Evolutionary conservation across 2,888 invertebrate species (phyloP).

Genomic region (Myopa testacea): DNA sequence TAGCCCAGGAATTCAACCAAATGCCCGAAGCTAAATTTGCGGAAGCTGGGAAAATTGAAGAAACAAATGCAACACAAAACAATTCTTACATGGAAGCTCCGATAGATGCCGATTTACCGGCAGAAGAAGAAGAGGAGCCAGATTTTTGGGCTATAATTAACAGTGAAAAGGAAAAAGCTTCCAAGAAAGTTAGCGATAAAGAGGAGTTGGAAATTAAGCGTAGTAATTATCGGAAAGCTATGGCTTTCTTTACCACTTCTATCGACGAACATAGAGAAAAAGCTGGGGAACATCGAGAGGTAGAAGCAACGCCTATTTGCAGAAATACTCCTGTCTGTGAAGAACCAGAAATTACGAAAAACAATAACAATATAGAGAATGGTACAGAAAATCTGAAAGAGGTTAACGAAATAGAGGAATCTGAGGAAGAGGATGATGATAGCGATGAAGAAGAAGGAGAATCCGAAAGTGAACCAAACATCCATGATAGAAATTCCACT

Average conservation of each 20-base stretch:
- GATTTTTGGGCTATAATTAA: constrained; percentile 56
- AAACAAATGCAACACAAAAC: not conserved
- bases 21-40: constrained; percentile 44
- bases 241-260: constrained; percentile 65
- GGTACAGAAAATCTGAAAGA: not conserved
- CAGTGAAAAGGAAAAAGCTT: not conserved
- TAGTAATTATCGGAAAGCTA: constrained; percentile 64
- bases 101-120: constrained; percentile 43
- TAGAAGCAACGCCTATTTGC: constrained; percentile 44
- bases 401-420: not conserved
- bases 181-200: constrained; percentile 36
- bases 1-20: constrained; percentile 54
- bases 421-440: not conserved
- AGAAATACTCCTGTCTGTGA: constrained; percentile 49
- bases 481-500: constrained; percentile 49
- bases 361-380: constrained; percentile 12
- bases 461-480: constrained; percentile 13
- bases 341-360: constrained; percentile 41
- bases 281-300: constrained; percentile 42
- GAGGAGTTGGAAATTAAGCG: constrained; percentile 62
- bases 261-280: constrained; percentile 60
- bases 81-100: not conserved
- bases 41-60: not conserved
- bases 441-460: not conserved
- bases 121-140: constrained; percentile 50